phyloP scores from a whole-genome alignment of 2,113 vertebrate species.

The Pica pica region DNA sequence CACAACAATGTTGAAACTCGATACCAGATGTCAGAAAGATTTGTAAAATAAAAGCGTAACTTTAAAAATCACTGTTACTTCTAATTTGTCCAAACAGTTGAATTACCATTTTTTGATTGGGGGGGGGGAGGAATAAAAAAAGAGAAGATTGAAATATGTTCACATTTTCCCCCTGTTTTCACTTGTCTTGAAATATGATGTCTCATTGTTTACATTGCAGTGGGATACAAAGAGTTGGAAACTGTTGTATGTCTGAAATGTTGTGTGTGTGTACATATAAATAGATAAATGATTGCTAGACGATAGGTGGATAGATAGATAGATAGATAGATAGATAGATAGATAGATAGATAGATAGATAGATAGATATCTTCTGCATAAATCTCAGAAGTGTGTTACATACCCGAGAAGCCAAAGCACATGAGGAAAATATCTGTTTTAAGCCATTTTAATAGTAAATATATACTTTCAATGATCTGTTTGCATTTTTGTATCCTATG shows the following conservation, averaged over 20 bases:
- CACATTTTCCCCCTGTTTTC: background rate
- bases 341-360: background rate
- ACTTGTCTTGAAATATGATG: background rate
- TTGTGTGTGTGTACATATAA: background rate
- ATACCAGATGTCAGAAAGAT: background rate
- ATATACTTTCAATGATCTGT: background rate
- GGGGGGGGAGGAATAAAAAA: background rate
- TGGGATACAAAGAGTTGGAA: background rate
- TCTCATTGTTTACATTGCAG: fast-evolving
- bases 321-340: background rate
- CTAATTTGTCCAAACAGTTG: background rate
- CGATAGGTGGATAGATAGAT: too few species aligned
- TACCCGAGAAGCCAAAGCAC: background rate
- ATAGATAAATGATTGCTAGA: background rate
- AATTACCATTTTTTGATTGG: background rate
- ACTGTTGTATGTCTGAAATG: background rate
- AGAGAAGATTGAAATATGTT: background rate
- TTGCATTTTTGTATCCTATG: background rate
- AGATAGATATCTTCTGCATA: background rate
- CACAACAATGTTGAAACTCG: background rate
- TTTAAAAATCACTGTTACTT: background rate
- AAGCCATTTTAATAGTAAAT: background rate
- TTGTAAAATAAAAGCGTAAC: background rate
- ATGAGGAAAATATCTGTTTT: background rate
- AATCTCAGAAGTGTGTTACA: background rate